Base-by-base conservation (phyloP, 2,888 invertebrate genomes). In the Eupithecia pulchellata region DNA sequence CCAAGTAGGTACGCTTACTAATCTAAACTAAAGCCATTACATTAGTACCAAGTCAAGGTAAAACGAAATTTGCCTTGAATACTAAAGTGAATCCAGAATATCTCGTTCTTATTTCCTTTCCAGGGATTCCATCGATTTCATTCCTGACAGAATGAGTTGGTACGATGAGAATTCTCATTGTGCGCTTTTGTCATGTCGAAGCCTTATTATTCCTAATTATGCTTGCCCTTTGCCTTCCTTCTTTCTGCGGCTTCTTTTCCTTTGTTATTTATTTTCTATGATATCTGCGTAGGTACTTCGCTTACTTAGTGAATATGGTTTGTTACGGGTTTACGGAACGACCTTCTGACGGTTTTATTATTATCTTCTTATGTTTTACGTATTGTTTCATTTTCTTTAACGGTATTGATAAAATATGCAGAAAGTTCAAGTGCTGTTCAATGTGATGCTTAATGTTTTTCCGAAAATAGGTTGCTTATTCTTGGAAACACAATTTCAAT, bases 151-250 rank as follows among this genome's bases (percentile, higher is more conserved):
- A 84, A 83, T 81, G 74, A 79, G 58, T 29, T 42, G 61, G 61
- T 61, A 57, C 63, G 78, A 74, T 76, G 75, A 80, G 77, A 75
- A 77, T 79, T 85, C 80, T 79, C 78, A 85, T 86, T 86, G 84
- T 86, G 77, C 79, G 83, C 85, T 86, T 60, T 86, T 87, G 83
- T 82, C 84, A 81, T 84, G 79, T 79, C 72, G 85, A 89, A 90
- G 86, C 89, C 89, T 83, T 90, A 88, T 90, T 88, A 88, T 86
- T 89, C 83, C 86, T 91, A 89, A 91, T 92, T 90, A 90, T 85
- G 83, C 82, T 79, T 85, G 83, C 83, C 82, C 84, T 86, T 86
- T 84, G 81, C 79, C 81, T 80, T 82, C 77, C 78, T 84, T 81
- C 79, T 83, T 87, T 86, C 82, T 84, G 81, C 74, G 89, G 86